A percentile compares a stretch with the other conserved stretches of the same genome.
phyloP scores from a whole-genome alignment of 2,888 invertebrate species.

The Pristionchus exspectatus region DNA sequence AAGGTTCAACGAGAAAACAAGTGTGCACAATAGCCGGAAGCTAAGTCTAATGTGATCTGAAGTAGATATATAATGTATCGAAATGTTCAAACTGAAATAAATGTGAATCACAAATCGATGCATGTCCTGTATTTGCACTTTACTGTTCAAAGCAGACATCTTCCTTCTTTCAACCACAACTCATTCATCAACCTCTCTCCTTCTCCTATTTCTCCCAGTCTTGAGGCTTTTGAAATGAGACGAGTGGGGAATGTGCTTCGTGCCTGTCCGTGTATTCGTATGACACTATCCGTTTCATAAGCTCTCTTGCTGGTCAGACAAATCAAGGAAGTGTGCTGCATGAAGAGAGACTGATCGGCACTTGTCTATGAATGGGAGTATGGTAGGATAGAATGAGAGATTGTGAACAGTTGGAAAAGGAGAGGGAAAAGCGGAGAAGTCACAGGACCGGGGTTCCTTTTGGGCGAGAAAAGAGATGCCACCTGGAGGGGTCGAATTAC shows the following conservation, averaged over 20 bases:
- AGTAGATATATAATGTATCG: too few relatives aligned
- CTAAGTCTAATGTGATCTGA: too few relatives aligned
- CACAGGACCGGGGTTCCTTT: background rate
- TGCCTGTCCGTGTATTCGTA: constrained; percentile 5
- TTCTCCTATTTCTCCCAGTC: constrained; percentile 7
- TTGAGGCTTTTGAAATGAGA: constrained; percentile 36
- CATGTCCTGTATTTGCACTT: background rate
- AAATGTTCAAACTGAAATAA: too few relatives aligned
- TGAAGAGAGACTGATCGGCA: background rate
- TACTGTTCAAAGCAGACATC: background rate
- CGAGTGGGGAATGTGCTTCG: background rate
- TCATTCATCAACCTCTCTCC: constrained; percentile 18
- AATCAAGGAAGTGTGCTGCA: background rate
- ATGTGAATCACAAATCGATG: background rate
- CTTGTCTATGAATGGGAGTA: background rate
- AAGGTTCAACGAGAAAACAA: too few relatives aligned
- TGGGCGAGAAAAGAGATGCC: background rate
- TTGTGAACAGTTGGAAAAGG: background rate
- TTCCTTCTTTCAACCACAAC: background rate
- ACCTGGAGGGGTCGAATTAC: background rate
- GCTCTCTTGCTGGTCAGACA: background rate
- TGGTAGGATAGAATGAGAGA: background rate
- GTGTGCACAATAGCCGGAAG: too few relatives aligned
- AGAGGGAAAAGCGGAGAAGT: background rate
- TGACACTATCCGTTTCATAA: background rate